These are phyloP conservation scores for Polypterus bichir DNA, from an alignment of 2,113 vertebrate genomes.

Conservation along the genomic window DNA sequence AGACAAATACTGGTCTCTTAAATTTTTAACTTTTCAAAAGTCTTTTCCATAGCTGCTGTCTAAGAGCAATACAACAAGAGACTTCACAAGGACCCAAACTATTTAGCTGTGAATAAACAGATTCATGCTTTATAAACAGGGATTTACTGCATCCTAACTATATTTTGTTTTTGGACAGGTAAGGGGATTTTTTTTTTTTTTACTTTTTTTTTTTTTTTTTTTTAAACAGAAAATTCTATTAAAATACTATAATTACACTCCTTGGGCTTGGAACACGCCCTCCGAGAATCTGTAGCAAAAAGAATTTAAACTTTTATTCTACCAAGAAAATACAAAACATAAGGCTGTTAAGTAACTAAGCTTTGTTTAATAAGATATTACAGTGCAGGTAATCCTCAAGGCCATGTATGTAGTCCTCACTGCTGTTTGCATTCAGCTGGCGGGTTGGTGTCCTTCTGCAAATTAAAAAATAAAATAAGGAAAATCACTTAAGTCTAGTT, in stretches of 20 bases:
- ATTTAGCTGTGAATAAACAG: conserved; percentile 73
- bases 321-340: conserved; percentile 98
- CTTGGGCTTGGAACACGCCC: conserved; percentile 66
- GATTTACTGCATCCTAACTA: conserved; percentile 62
- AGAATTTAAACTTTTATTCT: conserved; percentile 72
- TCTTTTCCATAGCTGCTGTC: conserved; percentile 68
- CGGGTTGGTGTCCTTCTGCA: conserved; percentile 90
- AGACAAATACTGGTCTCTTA: conserved; percentile 44
- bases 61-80: conserved; percentile 77
- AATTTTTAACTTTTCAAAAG: conserved; percentile 38
- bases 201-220: conserved; percentile 4
- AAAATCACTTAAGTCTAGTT: conserved; percentile 3
- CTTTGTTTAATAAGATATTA: conserved; percentile 81
- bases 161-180: conserved; percentile 18
- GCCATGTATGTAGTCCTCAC: conserved; percentile 75
- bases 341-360: conserved; percentile 94
- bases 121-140: conserved; percentile 61
- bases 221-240: conserved; percentile 67
- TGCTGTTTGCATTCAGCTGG: conserved; percentile 96
- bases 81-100: conserved; percentile 88
- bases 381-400: conserved; percentile 90
- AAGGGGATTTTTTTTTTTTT: neutral
- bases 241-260: conserved; percentile 81
- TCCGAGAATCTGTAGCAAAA: conserved; percentile 75
- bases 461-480: conserved; percentile 31